Conservation (phyloP, 1,140 invertebrate genomes). For the Euglossa dilemma region DNA sequence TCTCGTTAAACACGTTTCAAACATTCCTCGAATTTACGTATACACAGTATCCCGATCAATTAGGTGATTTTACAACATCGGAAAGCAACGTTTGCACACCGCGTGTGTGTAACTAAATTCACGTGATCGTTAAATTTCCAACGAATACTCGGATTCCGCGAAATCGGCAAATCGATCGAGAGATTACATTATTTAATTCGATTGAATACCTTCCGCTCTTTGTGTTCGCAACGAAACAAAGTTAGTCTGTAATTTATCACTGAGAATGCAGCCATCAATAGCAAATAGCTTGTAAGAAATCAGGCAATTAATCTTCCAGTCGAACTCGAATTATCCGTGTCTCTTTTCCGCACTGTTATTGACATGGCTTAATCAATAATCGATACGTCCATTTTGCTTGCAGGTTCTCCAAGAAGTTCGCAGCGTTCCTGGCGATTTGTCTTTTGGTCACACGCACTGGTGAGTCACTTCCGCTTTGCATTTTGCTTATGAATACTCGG, state of each 20-base stretch:
- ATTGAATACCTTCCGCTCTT: background rate
- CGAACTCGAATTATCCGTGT: slow-evolving; percentile 9
- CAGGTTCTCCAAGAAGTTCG: slow-evolving; percentile 70
- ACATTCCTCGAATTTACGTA: no score
- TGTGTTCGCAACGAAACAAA: background rate
- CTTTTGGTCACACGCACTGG: slow-evolving; percentile 72
- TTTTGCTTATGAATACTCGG: background rate
- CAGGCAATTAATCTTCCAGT: slow-evolving; percentile 19
- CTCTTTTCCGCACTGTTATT: slow-evolving; percentile 18
- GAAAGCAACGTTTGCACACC: no score
- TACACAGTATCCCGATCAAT: no score
- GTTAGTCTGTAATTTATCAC: background rate
- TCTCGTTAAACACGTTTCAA: no score
- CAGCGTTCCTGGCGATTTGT: slow-evolving; percentile 65
- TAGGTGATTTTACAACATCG: no score
- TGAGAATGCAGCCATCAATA: background rate
- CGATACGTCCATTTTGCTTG: slow-evolving; percentile 57
- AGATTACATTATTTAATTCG: background rate
- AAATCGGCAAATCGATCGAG: background rate
- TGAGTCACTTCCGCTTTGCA: slow-evolving; percentile 57
- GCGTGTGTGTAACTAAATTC: no score
- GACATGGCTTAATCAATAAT: slow-evolving; percentile 60
- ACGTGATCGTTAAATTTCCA: no score
- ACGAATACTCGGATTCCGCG: background rate
- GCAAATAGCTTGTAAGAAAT: background rate